Base-by-base conservation (phyloP, 2,797 vertebrate species). In the Danionella dracula region DNA sequence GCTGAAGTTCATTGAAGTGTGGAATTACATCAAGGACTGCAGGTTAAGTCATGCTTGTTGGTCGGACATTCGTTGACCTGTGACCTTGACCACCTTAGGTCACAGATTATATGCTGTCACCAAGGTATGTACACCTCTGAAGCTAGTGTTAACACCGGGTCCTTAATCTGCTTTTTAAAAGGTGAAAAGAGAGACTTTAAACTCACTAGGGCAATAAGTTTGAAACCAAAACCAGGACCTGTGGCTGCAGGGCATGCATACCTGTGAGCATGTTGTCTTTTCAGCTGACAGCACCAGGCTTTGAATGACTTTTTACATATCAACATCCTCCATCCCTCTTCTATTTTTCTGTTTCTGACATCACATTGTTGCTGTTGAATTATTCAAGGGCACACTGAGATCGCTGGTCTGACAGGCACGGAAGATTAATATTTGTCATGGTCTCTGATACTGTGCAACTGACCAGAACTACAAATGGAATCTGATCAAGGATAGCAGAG, bases 361-460 rank as follows among this genome's bases (percentile, higher is more conserved):
- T 70, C 19, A 58, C 53, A 55, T 54, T 42, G 31, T 45, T 2
- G 23, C 55, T 64, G 54, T 68, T 78, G 73, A 73, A 75, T 78
- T 73, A 78, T 75, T 75, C 73, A 78, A 51, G 20, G 42, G 61
- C 1, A 13, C 27, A 19, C 29, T 29, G 32, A 66, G 48, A 72
- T 48, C 55, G 10, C 11, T 27, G 17, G 46, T 59, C 68, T 55
- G 66, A 61, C 72, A 38, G 53, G 66, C 72, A 68, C 29, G 38
- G 63, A 54, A 75, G 73, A 75, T 75, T 78, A 78, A 78, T 73
- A 75, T 73, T 78, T 78, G 76, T 73, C 70, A 72, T 62, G 59
- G 66, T 70, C 51, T 59, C 63, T 65, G 70, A 57, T 75, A 64
- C 41, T 35, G 67, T 70, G 66, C 70, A 62, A 68, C 67, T 72